A percentile compares a stretch with the other conserved stretches of the same genome.
Evolutionary conservation across 2,797 vertebrate genomes (phyloP).

Genomic region (Mormyrus proboscirostris): DNA sequence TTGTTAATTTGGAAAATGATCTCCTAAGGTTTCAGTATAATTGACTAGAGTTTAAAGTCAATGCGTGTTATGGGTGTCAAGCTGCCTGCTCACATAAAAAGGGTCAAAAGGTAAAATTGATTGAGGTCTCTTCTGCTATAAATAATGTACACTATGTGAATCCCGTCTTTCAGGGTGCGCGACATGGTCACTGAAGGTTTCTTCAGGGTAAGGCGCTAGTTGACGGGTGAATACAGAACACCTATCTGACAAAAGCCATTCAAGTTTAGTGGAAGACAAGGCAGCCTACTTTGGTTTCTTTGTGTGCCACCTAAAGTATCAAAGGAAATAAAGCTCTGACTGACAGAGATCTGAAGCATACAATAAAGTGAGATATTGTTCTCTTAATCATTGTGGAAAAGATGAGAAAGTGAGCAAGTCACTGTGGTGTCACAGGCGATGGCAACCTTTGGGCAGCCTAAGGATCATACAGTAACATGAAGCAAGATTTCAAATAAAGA

Average conservation of each 20-base stretch:
- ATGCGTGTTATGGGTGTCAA: slow-evolving; percentile 14
- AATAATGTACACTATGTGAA: slow-evolving; percentile 83
- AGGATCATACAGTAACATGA: slow-evolving; percentile 86
- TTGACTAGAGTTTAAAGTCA: slow-evolving; percentile 16
- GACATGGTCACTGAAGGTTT: slow-evolving; percentile 82
- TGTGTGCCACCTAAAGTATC: slow-evolving; percentile 78
- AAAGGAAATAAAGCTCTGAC: slow-evolving; percentile 79
- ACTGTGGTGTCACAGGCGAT: slow-evolving; percentile 54
- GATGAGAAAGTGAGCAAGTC: slow-evolving; percentile 69
- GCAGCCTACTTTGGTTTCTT: slow-evolving; percentile 83
- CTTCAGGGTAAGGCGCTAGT: slow-evolving; percentile 82
- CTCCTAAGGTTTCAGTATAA: slow-evolving; percentile 2
- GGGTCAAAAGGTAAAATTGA: slow-evolving; percentile 82
- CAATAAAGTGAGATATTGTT: slow-evolving; percentile 89
- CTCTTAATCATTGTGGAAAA: slow-evolving; percentile 75
- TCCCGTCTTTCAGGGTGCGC: slow-evolving; percentile 75
- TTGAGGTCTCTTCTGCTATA: slow-evolving; percentile 74
- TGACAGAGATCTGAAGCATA: slow-evolving; percentile 82
- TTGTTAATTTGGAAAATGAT: slow-evolving; percentile 19
- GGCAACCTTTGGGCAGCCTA: slow-evolving; percentile 68
- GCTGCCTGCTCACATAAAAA: slow-evolving; percentile 49
- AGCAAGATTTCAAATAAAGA: slow-evolving; percentile 89
- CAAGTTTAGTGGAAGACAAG: slow-evolving; percentile 81
- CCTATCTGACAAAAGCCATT: slow-evolving; percentile 75
- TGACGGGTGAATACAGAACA: slow-evolving; percentile 93